Conservation (phyloP, 2,888 invertebrate species). For the Acleris literana region DNA sequence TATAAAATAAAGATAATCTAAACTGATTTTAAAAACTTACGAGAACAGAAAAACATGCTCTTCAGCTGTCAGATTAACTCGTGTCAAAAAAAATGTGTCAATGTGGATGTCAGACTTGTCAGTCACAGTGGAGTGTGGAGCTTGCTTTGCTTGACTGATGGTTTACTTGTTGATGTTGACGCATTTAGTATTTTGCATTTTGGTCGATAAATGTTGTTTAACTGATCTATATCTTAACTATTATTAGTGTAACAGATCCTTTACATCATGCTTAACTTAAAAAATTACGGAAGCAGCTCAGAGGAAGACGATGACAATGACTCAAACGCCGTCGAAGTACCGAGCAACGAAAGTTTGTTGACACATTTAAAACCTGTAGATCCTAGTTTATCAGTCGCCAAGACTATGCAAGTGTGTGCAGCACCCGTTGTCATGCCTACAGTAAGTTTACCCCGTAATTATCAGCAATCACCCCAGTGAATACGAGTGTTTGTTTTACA, state of each 20-base stretch:
- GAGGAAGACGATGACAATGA: conserved; percentile 85
- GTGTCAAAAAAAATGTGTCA: too few relatives aligned
- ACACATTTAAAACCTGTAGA: conserved; percentile 83
- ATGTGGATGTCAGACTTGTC: too few relatives aligned
- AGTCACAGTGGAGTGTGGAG: too few relatives aligned
- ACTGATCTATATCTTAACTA: neutral
- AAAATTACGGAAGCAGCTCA: conserved; percentile 89
- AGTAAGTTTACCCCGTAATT: conserved; percentile 71
- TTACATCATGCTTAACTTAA: conserved; percentile 86
- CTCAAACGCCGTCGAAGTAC: conserved; percentile 58
- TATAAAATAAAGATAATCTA: too few relatives aligned
- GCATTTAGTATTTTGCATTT: conserved; percentile 29
- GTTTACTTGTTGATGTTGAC: conserved; percentile 30
- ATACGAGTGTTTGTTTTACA: neutral
- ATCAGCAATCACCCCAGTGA: neutral
- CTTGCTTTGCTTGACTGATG: neutral
- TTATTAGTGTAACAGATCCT: neutral
- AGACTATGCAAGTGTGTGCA: conserved; percentile 88
- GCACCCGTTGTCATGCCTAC: conserved; percentile 93
- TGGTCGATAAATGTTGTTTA: conserved; percentile 3
- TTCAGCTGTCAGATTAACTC: too few relatives aligned
- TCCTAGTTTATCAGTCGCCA: conserved; percentile 84
- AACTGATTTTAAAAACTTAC: too few relatives aligned
- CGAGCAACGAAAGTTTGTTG: conserved; percentile 70
- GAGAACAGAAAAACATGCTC: too few relatives aligned